Evolutionary conservation across 2,113 vertebrate species (phyloP), one percentile per base, ranked within the genome.

Genomic region (Centropus bengalensis): DNA sequence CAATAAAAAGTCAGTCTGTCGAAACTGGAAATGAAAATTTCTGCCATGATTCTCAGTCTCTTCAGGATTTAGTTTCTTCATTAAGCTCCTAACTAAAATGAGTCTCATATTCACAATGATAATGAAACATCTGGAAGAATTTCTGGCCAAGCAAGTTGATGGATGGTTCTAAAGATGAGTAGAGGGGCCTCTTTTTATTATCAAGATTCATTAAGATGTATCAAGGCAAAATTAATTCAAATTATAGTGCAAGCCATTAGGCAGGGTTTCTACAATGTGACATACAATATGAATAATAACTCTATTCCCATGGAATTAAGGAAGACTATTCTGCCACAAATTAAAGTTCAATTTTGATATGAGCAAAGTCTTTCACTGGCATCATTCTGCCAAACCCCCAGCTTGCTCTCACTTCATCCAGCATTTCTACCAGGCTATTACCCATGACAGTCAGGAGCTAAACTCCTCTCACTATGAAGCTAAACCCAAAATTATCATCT

Each of bases 141-240:
- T 66, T 81, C 87, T 94, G 82, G 58, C 71, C 70, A 70, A 68
- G 28, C 10, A 77, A 73, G 89, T 4, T 92, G 71, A 93, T 80
- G 74, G 76, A 64, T 78, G 10, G 52, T 62, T 86, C 95, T 59
- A 82, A 85, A 95, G 82, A 76, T 82, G 59, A 86, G 49, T 75
- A 19, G 24, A 59, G 12, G 33, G 14, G 5, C 19, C 84, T 76
- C 32, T 44, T 70, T 66, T 56, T 55, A 30, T 91, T 70, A 55
- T 40, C 44, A 80, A 56, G 44, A 28, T 62, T 68, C n/a, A n/a
- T 88, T 20, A 60, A 75, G 74, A 60, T 71, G 18, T 45, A 60
- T 70, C 56, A 74, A 7, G 30, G 14, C 6, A 60, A 33, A 66
- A 80, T 84, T 59, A 51, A 76, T 55, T 80, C 12, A 22, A 54